A percentile compares a stretch with the other conserved stretches of the same genome.
These are phyloP conservation scores for Caenorhabditis virilis DNA, from an alignment of 2,888 invertebrate genomes.

Conservation along the genomic window DNA sequence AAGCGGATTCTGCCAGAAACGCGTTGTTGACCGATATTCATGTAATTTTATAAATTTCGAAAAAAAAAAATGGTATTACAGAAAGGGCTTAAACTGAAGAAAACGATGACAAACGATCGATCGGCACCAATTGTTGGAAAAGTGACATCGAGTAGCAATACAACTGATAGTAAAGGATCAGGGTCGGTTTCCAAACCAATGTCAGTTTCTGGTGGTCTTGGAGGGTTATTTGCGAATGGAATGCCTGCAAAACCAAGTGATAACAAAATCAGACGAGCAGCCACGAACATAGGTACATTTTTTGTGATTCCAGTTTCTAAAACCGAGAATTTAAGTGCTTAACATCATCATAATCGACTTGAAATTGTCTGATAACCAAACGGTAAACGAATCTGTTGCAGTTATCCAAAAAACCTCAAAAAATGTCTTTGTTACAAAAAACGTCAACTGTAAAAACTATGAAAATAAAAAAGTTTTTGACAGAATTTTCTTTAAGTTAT, in stretches of 20 bases:
- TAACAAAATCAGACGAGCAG: conserved; percentile 46
- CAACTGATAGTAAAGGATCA: neutral
- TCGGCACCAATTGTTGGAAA: conserved; percentile 54
- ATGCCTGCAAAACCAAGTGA: conserved; percentile 64
- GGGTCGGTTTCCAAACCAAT: conserved; percentile 5
- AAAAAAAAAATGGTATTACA: conserved; percentile 13
- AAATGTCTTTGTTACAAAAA: too few species aligned
- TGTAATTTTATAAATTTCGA: conserved; percentile 10
- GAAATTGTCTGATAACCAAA: too few species aligned
- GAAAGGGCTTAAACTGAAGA: conserved; percentile 56
- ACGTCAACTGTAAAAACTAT: too few species aligned
- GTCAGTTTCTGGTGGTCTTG: conserved; percentile 32
- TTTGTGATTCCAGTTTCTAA: neutral
- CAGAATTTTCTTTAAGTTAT: too few species aligned
- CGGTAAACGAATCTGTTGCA: too few species aligned
- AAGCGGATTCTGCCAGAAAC: conserved; percentile 30
- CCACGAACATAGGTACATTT: conserved; percentile 32
- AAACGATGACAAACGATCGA: conserved; percentile 60
- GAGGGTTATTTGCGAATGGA: conserved; percentile 65
- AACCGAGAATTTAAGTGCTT: neutral
- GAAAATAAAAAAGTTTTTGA: too few species aligned
- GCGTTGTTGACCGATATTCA: conserved; percentile 50
- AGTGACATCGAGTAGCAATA: conserved; percentile 6
- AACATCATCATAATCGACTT: too few species aligned
- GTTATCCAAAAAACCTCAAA: too few species aligned